These are phyloP conservation scores for Butorides virescens DNA, from an alignment of 2,113 vertebrate genomes.

Conservation along the genomic window DNA sequence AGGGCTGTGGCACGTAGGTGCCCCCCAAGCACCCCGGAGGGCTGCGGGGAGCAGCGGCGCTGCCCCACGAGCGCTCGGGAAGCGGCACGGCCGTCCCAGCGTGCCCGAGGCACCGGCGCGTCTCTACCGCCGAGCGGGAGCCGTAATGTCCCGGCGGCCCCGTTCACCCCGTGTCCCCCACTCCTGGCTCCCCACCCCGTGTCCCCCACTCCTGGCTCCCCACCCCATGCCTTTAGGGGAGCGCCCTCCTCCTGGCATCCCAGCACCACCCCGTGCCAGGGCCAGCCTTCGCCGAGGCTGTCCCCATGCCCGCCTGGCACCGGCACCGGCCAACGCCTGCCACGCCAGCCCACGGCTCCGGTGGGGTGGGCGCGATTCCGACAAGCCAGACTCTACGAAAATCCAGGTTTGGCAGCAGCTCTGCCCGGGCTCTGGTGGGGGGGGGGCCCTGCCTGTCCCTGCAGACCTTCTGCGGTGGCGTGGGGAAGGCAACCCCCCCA, in stretches of 20 bases:
- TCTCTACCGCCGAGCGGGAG: accelerated
- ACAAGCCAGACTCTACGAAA: background rate
- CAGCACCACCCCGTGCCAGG: background rate
- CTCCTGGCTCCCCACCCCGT: background rate
- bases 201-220: background rate
- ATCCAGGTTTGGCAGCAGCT: background rate
- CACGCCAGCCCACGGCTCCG: background rate
- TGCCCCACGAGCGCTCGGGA: accelerated
- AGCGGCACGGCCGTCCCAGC: background rate
- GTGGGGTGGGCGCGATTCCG: background rate
- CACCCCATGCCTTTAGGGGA: accelerated
- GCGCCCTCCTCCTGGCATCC: accelerated
- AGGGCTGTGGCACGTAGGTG: accelerated
- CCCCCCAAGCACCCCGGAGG: background rate
- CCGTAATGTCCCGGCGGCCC: accelerated
- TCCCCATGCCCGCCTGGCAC: background rate
- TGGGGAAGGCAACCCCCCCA: background rate
- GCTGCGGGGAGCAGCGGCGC: accelerated
- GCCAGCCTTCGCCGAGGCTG: background rate
- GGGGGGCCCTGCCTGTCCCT: background rate
- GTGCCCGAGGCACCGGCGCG: background rate
- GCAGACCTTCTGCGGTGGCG: background rate
- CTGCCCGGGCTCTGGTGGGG: background rate
- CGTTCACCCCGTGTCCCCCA: accelerated
- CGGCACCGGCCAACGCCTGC: background rate